phyloP scores from a whole-genome alignment of 1,140 invertebrate species.

The Leptinotarsa texana region DNA sequence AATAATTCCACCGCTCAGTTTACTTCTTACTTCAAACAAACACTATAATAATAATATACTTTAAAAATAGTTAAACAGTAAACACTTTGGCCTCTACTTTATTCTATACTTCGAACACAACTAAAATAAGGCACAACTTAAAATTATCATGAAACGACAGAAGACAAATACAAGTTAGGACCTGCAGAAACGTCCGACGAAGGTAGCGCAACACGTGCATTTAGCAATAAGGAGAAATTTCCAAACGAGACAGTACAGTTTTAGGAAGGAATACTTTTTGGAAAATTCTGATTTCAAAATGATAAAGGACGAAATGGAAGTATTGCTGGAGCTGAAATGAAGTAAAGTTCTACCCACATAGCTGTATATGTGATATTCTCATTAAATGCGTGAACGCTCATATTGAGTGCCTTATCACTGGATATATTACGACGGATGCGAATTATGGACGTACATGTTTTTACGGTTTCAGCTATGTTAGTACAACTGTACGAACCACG shows the following conservation, averaged over 20 bases:
- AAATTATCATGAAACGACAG: constrained; percentile 3
- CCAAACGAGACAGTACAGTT: background rate
- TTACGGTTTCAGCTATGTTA: background rate
- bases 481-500: no score
- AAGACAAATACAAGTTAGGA: constrained; percentile 3
- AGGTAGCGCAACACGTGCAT: background rate
- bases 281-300: constrained; percentile 5
- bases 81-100: constrained; percentile 2
- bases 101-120: constrained; percentile 3
- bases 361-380: background rate
- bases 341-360: constrained; percentile 3
- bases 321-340: constrained; percentile 3
- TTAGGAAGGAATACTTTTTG: constrained; percentile 1
- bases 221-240: background rate
- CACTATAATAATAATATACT: background rate
- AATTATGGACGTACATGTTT: constrained; percentile 1
- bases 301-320: background rate
- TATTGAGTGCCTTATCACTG: constrained; percentile 1
- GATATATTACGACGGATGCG: background rate
- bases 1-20: background rate
- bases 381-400: constrained; percentile 2
- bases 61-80: constrained; percentile 4
- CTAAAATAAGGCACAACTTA: constrained; percentile 3
- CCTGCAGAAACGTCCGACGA: background rate
- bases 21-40: background rate